Evolutionary conservation across 1,140 invertebrate genomes (phyloP), one percentile per base, ranked within the genome.

Genomic region (Metaphire vulgaris): DNA sequence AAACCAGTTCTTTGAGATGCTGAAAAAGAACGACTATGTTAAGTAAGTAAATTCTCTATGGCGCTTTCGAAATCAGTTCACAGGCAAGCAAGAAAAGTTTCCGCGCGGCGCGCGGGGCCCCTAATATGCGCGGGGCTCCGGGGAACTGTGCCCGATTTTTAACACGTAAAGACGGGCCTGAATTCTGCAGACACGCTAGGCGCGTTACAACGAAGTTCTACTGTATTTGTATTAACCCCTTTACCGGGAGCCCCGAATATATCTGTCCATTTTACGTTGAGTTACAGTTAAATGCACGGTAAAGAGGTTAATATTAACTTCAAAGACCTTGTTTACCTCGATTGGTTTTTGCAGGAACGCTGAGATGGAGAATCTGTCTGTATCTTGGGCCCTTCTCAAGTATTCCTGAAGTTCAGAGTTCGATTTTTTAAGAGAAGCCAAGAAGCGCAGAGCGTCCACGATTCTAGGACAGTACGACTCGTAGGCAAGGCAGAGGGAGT

Each of bases 31-130:
- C n/a, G n/a, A n/a, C n/a, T n/a, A n/a, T n/a, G n/a, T n/a, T n/a
- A n/a, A n/a, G n/a, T n/a, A n/a, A n/a, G n/a, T n/a, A n/a, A n/a
- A n/a, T n/a, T n/a, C n/a, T n/a, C n/a, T n/a, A n/a, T n/a, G n/a
- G n/a, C n/a, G n/a, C n/a, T n/a, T n/a, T n/a, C n/a, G n/a, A 68
- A 68, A 68, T 26, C 67, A 68, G 67, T 29, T 29, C 67, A 68
- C 28, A 68, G 67, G 26, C 67, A 29, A 12, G 12, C 21, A 68
- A 68, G 31, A 26, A 68, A 68, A 29, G n/a, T n/a, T n/a, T n/a
- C n/a, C n/a, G n/a, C n/a, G n/a, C n/a, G n/a, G n/a, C n/a, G n/a
- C n/a, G n/a, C n/a, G n/a, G n/a, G n/a, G n/a, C n/a, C n/a, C n/a
- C n/a, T n/a, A n/a, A n/a, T n/a, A n/a, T n/a, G n/a, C n/a, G n/a